phyloP scores from a whole-genome alignment of 2,888 invertebrate species.

The Sminthurides aquaticus region DNA sequence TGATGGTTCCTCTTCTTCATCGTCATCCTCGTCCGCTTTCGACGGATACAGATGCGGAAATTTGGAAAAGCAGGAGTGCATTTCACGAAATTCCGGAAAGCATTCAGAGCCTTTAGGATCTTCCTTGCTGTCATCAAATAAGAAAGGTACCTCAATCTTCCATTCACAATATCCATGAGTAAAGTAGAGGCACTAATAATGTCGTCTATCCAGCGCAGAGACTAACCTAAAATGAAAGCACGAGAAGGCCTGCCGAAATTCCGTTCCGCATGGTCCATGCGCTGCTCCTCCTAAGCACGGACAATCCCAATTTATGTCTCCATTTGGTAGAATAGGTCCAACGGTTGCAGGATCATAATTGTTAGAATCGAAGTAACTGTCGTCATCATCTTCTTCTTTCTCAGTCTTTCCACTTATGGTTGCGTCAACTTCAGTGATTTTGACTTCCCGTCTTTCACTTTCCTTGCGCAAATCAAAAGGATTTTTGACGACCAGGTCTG shows the following conservation, averaged over 20 bases:
- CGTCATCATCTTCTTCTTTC: constrained; percentile 23
- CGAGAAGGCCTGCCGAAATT: constrained; percentile 87
- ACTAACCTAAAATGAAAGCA: constrained; percentile 81
- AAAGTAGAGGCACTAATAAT: too few species aligned
- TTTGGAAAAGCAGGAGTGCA: constrained; percentile 82
- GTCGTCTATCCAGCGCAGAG: too few species aligned
- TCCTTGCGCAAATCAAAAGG: constrained; percentile 18
- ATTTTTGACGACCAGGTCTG: constrained; percentile 14
- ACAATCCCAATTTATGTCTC: constrained; percentile 93
- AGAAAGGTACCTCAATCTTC: too few species aligned
- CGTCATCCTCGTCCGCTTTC: constrained; percentile 49
- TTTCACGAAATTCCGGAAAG: constrained; percentile 76
- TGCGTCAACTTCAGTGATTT: constrained; percentile 11
- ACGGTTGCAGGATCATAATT: constrained; percentile 60
- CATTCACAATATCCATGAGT: neutral
- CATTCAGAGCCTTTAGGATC: constrained; percentile 92
- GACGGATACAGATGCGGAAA: constrained; percentile 70
- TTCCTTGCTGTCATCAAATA: constrained; percentile 50
- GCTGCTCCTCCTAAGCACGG: constrained; percentile 97
- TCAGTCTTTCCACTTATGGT: constrained; percentile 4
- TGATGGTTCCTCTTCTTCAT: constrained; percentile 59
- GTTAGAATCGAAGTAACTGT: constrained; percentile 50
- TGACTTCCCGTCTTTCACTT: constrained; percentile 16
- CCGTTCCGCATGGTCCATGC: constrained; percentile 86
- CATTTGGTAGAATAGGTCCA: constrained; percentile 73